Base-by-base conservation (phyloP, 2,888 invertebrate species). In the Oxytorus armatus region DNA sequence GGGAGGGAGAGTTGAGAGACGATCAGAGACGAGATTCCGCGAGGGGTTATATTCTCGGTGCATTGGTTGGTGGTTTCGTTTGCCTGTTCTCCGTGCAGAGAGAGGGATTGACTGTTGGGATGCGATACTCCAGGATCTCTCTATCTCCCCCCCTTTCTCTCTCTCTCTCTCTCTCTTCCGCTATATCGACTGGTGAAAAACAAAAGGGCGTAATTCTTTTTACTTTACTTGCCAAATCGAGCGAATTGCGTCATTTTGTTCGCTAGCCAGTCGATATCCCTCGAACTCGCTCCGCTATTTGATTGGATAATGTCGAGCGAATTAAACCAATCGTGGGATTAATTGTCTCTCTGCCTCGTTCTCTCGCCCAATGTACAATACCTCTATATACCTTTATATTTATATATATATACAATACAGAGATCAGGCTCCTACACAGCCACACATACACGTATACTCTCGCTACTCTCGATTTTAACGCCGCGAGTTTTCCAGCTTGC, bases 301-400 rank as follows among this genome's bases (percentile, higher is more conserved):
- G 87, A 89, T 88, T 89, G 89, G 88, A 89, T 88, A 89, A 89
- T 88, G 88, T 87, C 86, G 86, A 86, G 85, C 87, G 86, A 88
- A 89, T 89, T 88, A 88, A 89, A 88, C 85, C 88, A 86, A 88
- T 89, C 87, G 86, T 84, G 80, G 88, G 88, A 89, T 89, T 89
- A 89, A 89, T 89, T 88, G 88, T 88, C 85, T 85, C 85, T 82
- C 81, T 44, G 76, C 57, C 69, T 79, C 66, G 73, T 79, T 70
- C 70, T 65, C 63, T 73, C 21, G 51, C 61, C n/a, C 61, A 49
- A 36, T 68, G 57, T 74, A 18, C 69, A 36, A 57, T 77, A 53
- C 74, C 47, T 39, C 61, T 61, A 47, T 68, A 63, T 51, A 49
- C 51, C 70, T 29, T 21, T 29, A 29, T 5, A 29, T 5, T n/a